Evolutionary conservation across 2,113 vertebrate species (phyloP), one percentile per base, ranked within the genome.

Genomic region (Probosciger aterrimus): DNA sequence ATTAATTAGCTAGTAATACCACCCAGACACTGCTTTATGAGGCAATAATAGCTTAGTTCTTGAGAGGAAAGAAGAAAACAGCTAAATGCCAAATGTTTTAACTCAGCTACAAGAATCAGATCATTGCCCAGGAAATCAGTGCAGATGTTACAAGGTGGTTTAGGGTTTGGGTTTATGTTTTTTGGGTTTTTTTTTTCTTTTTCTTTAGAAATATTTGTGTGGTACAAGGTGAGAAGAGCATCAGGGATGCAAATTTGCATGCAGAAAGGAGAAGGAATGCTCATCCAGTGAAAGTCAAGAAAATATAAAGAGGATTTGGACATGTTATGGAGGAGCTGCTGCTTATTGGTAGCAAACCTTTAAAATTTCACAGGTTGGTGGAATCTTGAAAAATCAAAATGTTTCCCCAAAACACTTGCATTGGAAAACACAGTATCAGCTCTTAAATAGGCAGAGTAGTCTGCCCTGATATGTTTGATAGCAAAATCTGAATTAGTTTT

Each of bases 1-100:
- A 68, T 96, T 88, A 96, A 83, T 83, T 90, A 86, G 82, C 71
- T 74, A 50, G 55, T 77, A 81, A 68, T 86, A 75, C 27, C 68
- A 90, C 25, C 37, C 60, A 93, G 76, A 18, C 76, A 50, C 33
- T 68, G 60, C 68, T 94, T 81, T 94, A 78, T 75, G 90, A 78
- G 55, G 76, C 84, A 78, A 10, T 88, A 60, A 93, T 75, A 88
- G 50, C 20, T 14, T 37, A n/a, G 63, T 71, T 94, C 59, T 60
- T 80, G 46, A 88, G 71, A 88, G 7, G 27, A 27, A 77, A 81
- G 71, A 74, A 81, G 39, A 50, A 88, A 78, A 92, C 78, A 86
- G 79, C 27, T 83, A 25, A 77, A 90, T n/a, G 68, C 64, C 60
- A 93, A 90, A 17, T 43, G 55, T 88, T 88, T 90, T 64, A 78